A percentile compares a stretch with the other conserved stretches of the same genome.
Conservation (phyloP, 2,888 invertebrate species). For the Temnothorax unifasciatus region DNA sequence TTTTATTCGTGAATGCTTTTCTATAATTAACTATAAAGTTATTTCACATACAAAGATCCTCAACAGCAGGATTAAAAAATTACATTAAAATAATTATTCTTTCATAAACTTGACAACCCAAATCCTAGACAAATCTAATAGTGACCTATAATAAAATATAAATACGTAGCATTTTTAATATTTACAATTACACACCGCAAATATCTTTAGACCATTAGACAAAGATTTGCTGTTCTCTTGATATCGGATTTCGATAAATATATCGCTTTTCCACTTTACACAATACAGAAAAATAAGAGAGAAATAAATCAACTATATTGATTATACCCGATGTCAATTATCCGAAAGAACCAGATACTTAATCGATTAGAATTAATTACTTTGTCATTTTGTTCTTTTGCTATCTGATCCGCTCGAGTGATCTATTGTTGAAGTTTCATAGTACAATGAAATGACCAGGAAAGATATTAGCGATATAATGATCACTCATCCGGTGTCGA, state of each 20-base stretch:
- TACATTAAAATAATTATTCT: neutral
- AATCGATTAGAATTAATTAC: slow-evolving; percentile 50
- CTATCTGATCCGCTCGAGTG: slow-evolving; percentile 22
- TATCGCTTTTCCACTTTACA: neutral
- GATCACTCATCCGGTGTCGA: slow-evolving; percentile 21
- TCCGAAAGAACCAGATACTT: slow-evolving; percentile 25
- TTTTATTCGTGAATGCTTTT: neutral
- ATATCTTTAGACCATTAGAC: neutral
- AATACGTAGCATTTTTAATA: neutral
- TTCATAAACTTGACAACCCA: neutral
- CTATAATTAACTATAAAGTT: neutral
- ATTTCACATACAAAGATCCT: neutral
- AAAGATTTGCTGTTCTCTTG: neutral
- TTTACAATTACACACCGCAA: neutral
- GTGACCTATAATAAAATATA: neutral
- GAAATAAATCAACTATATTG: neutral
- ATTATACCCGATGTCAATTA: slow-evolving; percentile 34
- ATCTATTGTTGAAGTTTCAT: slow-evolving; percentile 51
- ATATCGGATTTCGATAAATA: slow-evolving; percentile 5
- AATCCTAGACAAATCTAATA: neutral
- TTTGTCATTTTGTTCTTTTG: slow-evolving; percentile 48
- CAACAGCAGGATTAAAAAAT: neutral
- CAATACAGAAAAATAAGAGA: neutral
- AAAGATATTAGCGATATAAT: slow-evolving; percentile 46
- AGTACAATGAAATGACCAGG: slow-evolving; percentile 41